These are phyloP conservation scores for Clinocottus analis DNA, from an alignment of 2,113 vertebrate genomes.

Conservation along the genomic window DNA sequence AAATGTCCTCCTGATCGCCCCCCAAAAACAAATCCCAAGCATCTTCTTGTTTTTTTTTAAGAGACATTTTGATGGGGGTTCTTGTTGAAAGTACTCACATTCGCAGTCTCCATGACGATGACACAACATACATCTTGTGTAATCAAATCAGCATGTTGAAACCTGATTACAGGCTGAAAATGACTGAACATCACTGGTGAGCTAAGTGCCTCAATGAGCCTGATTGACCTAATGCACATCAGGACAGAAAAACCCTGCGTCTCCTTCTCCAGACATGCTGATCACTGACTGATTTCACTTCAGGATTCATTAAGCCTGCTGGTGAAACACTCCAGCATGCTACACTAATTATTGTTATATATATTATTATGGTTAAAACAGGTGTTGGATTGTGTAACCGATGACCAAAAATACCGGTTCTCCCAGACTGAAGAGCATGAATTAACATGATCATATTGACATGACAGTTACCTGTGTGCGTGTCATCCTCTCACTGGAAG, in stretches of 20 bases:
- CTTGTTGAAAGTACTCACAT: not conserved
- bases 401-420: not conserved
- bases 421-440: not conserved
- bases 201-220: slow-evolving; percentile 39
- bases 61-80: not conserved
- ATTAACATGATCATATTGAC: not conserved
- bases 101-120: slow-evolving; percentile 29
- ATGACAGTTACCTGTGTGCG: not conserved
- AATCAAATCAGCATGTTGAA: slow-evolving; percentile 50
- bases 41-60: not conserved
- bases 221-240: not conserved
- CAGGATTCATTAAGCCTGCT: no score
- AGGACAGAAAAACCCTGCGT: not conserved
- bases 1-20: not conserved
- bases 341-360: no score
- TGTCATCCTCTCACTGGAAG: not conserved
- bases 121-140: slow-evolving; percentile 30
- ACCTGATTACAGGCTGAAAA: slow-evolving; percentile 54
- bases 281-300: not conserved
- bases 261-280: not conserved
- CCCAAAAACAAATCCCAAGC: not conserved
- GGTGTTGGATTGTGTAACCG: not conserved
- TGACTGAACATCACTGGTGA: slow-evolving; percentile 32
- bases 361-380: not conserved
- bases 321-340: not conserved